Evolutionary conservation across 2,797 vertebrate genomes (phyloP).

Genomic region (Fringilla coelebs): DNA sequence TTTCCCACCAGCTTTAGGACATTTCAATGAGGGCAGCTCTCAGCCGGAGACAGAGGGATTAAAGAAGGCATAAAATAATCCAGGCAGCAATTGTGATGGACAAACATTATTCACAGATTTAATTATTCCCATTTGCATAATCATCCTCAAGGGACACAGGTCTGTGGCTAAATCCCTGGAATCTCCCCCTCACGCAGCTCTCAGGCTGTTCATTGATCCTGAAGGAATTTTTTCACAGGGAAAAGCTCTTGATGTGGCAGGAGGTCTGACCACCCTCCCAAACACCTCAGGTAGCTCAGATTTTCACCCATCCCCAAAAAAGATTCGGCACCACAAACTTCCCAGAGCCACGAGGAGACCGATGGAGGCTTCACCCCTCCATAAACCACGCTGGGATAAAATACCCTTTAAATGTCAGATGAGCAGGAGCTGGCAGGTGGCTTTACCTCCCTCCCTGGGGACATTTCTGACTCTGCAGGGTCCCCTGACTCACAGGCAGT

Average conservation of each 20-base stretch:
- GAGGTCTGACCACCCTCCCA: not conserved
- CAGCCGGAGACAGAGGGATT: not conserved
- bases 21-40: not conserved
- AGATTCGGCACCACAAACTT: accelerated
- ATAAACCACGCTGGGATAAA: not conserved
- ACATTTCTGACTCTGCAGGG: not conserved
- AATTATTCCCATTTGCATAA: not conserved
- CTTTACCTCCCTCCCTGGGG: not conserved
- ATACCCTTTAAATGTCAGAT: not conserved
- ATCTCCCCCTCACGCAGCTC: not conserved
- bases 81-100: not conserved
- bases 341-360: not conserved
- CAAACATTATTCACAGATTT: not conserved
- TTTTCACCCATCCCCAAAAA: not conserved
- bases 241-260: not conserved
- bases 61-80: not conserved
- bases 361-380: not conserved
- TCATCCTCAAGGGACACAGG: accelerated
- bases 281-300: not conserved
- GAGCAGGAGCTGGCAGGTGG: conserved; percentile 5
- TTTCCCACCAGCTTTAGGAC: not conserved
- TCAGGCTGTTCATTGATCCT: not conserved
- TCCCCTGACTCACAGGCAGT: conserved; percentile 3
- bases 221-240: not conserved
- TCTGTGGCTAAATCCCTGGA: not conserved